These are phyloP conservation scores for Spicauda simplicius DNA, from an alignment of 2,888 invertebrate species.

Conservation along the genomic window DNA sequence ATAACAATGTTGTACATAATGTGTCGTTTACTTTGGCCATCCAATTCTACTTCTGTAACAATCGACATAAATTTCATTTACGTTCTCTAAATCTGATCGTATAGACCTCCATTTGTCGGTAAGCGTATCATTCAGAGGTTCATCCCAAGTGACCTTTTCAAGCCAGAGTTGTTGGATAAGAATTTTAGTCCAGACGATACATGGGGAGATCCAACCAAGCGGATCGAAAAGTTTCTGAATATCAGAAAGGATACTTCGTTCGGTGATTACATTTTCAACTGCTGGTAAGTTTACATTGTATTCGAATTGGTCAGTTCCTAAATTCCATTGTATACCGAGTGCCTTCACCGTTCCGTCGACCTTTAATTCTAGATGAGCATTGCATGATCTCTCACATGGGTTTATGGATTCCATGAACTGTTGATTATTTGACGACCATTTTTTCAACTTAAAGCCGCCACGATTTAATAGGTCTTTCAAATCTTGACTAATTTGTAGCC, in stretches of 20 bases:
- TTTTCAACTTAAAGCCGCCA: constrained; percentile 10
- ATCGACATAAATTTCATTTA: no score
- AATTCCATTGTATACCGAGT: constrained; percentile 8
- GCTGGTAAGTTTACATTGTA: background rate
- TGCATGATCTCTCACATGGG: constrained; percentile 1
- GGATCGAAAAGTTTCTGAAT: constrained; percentile 41
- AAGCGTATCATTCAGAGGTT: background rate
- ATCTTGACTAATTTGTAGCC: constrained; percentile 1
- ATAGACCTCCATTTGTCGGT: constrained; percentile 9
- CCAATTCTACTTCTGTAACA: no score
- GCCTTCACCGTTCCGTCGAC: constrained; percentile 15
- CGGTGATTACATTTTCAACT: constrained; percentile 10
- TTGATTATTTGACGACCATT: constrained; percentile 15
- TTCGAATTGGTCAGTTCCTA: constrained; percentile 10
- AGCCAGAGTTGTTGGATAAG: constrained; percentile 30
- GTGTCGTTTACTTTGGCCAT: no score
- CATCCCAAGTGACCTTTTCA: constrained; percentile 6
- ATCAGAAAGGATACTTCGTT: constrained; percentile 37
- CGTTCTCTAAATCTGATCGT: background rate
- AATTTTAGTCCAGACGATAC: constrained; percentile 30
- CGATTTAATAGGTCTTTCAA: background rate
- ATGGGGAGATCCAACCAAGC: constrained; percentile 39
- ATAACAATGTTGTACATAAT: no score
- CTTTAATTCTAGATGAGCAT: constrained; percentile 8
- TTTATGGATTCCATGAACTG: constrained; percentile 6